Evolutionary conservation across 2,113 vertebrate genomes (phyloP).

Genomic region (Melanerpes aurifrons): DNA sequence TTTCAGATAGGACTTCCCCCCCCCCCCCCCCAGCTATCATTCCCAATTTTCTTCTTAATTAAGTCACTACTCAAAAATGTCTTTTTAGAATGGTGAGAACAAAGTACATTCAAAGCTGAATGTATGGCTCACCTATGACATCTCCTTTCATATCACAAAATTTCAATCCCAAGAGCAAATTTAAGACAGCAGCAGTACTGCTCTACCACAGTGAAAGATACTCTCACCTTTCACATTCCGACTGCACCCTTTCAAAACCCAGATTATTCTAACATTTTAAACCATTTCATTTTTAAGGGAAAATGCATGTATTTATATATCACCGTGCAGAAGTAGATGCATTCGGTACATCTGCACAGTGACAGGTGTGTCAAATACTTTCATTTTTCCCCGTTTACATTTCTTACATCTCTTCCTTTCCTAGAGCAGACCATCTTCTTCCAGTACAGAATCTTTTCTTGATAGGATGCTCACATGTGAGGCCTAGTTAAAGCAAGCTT

Average conservation of each 20-base stretch:
- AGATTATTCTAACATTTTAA: background rate
- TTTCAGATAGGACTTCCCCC: background rate
- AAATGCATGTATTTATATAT: background rate
- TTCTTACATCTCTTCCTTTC: background rate
- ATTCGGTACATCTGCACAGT: background rate
- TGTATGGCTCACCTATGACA: background rate
- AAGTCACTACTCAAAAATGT: background rate
- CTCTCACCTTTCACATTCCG: background rate
- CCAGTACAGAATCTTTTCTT: background rate
- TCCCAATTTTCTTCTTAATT: conserved; percentile 12
- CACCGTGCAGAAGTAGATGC: too few species aligned
- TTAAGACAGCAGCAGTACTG: background rate
- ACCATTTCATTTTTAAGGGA: background rate
- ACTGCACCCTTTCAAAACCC: background rate
- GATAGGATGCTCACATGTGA: background rate
- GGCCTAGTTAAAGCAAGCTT: background rate
- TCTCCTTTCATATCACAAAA: background rate
- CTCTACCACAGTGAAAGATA: background rate
- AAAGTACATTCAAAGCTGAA: background rate
- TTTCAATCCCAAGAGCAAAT: background rate
- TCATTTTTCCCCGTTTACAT: background rate
- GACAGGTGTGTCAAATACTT: fast-evolving
- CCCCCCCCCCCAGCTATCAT: background rate
- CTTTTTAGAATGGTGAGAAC: background rate
- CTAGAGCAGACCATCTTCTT: background rate